phyloP scores from a whole-genome alignment of 2,113 vertebrate species.

The Rhea americana region DNA sequence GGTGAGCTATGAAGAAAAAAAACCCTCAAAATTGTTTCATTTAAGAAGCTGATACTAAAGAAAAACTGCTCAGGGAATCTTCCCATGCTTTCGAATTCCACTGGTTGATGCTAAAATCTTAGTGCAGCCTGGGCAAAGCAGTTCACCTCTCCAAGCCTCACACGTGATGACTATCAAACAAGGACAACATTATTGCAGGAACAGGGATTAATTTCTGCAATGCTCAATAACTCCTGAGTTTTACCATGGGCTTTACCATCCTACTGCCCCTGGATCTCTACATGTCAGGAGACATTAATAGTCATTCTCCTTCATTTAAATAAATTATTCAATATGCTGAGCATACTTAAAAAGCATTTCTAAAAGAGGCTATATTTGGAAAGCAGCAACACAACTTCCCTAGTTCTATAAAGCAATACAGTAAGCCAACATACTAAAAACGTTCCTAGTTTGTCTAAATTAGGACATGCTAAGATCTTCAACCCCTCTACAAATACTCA shows the following conservation, averaged over 20 bases:
- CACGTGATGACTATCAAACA: neutral
- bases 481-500: neutral
- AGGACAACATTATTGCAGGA: neutral
- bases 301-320: neutral
- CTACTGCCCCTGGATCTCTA: neutral
- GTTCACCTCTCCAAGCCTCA: neutral
- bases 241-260: neutral
- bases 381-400: neutral
- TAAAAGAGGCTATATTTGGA: neutral
- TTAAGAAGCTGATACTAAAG: neutral
- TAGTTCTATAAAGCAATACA: neutral
- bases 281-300: neutral
- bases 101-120: neutral
- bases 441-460: neutral
- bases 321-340: neutral
- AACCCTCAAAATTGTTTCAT: neutral
- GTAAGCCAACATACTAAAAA: neutral
- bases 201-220: neutral
- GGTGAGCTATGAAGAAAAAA: neutral
- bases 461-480: neutral
- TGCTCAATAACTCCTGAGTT: neutral
- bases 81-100: neutral
- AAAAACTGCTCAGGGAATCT: slow-evolving; percentile 6
- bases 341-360: neutral
- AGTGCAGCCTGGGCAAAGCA: neutral